phyloP scores from a whole-genome alignment of 1,140 invertebrate species.

The Drosophila mauritiana region DNA sequence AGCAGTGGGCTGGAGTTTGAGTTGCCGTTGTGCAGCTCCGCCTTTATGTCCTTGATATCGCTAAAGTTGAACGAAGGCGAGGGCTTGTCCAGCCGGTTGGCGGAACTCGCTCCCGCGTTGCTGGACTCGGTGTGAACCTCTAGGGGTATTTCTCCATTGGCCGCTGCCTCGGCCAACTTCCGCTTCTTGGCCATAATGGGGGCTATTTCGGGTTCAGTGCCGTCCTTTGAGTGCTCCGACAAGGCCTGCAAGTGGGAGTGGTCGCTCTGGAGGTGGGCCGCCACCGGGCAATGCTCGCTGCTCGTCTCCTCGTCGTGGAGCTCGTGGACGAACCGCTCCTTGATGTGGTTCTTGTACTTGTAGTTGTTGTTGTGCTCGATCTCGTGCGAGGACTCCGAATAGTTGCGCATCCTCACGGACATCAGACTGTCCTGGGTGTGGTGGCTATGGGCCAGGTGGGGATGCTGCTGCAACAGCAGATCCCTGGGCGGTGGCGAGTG shows the following conservation, averaged over 20 bases:
- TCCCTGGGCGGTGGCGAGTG: conserved; percentile 80
- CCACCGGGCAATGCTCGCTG: conserved; percentile 68
- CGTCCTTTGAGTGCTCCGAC: conserved; percentile 83
- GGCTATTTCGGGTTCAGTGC: conserved; percentile 78
- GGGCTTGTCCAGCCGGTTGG: conserved; percentile 54
- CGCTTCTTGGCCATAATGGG: conserved; percentile 82
- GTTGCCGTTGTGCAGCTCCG: conserved; percentile 67
- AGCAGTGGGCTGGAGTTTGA: conserved; percentile 65
- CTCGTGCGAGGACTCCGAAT: conserved; percentile 85
- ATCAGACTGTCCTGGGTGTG: conserved; percentile 63
- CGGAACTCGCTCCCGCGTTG: conserved; percentile 12
- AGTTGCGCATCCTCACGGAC: conserved; percentile 79
- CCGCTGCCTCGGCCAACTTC: conserved; percentile 72
- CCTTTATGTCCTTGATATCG: conserved; percentile 78
- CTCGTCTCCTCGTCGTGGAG: conserved; percentile 81
- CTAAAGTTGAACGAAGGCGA: conserved; percentile 68
- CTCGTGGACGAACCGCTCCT: conserved; percentile 90
- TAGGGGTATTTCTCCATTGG: conserved; percentile 54
- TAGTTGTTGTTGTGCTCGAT: conserved; percentile 88
- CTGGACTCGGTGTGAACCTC: conserved; percentile 49
- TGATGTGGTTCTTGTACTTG: conserved; percentile 98
- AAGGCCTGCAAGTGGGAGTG: conserved; percentile 74
- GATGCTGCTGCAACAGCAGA: conserved; percentile 58
- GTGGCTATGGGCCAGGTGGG: conserved; percentile 67
- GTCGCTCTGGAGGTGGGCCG: conserved; percentile 72